Evolutionary conservation across 1,140 invertebrate species (phyloP).

Genomic region (Macrosteles quadrilineatus): DNA sequence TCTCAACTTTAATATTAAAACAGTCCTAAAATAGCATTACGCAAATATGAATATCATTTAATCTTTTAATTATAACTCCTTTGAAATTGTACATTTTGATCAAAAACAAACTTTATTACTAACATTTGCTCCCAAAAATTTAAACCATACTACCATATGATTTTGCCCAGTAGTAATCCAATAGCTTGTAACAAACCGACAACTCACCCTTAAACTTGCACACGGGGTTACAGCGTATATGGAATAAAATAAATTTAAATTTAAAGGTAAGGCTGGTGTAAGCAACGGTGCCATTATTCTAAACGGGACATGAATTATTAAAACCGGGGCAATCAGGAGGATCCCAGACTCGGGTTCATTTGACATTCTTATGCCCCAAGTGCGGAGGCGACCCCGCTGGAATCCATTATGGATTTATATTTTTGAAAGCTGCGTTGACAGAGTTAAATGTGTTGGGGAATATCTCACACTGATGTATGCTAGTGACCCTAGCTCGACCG

Average conservation of each 20-base stretch:
- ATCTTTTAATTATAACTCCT: too few species aligned
- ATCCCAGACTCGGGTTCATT: background rate
- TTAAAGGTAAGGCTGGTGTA: background rate
- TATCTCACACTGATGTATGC: background rate
- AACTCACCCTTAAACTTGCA: too few species aligned
- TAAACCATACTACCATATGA: too few species aligned
- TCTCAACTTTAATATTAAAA: too few species aligned
- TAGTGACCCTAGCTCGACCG: background rate
- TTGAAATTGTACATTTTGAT: too few species aligned
- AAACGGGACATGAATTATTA: conserved; percentile 16
- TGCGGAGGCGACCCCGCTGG: background rate
- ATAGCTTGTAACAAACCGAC: too few species aligned
- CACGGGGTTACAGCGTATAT: too few species aligned
- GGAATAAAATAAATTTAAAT: conserved; percentile 11
- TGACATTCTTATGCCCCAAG: background rate
- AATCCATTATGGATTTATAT: conserved; percentile 12
- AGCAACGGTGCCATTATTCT: conserved; percentile 10
- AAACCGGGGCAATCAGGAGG: background rate
- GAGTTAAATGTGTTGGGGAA: background rate
- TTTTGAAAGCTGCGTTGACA: background rate
- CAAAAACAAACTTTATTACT: too few species aligned
- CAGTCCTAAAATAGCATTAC: too few species aligned
- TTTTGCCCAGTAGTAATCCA: too few species aligned
- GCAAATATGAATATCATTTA: too few species aligned
- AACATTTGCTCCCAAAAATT: too few species aligned